Conservation (phyloP, 2,797 vertebrate genomes). For the Platyrinchus mystaceus region DNA sequence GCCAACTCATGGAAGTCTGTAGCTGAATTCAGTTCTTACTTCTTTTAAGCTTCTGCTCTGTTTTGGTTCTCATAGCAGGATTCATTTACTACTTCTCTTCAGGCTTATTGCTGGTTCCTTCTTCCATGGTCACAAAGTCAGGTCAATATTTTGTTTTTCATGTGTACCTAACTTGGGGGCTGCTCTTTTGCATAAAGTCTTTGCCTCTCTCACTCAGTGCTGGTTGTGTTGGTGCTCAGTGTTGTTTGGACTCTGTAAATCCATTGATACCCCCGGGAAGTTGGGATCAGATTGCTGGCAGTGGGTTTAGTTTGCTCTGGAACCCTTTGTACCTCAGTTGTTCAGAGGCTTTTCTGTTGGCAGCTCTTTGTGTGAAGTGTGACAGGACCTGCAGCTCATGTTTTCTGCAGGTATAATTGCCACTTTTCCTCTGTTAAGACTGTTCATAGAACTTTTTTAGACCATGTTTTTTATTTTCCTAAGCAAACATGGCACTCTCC, state of each 20-base stretch:
- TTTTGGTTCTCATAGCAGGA: neutral
- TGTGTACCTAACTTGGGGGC: neutral
- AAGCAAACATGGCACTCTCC: neutral
- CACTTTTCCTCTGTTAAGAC: neutral
- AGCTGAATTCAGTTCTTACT: slow-evolving; percentile 7
- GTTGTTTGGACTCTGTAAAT: neutral
- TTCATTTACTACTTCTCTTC: neutral
- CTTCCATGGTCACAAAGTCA: neutral
- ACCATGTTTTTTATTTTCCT: neutral
- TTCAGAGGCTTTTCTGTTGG: neutral
- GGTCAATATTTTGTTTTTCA: neutral
- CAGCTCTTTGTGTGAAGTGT: neutral
- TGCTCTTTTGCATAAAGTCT: neutral
- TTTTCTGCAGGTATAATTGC: neutral
- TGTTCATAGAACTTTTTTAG: neutral
- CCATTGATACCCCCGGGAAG: neutral
- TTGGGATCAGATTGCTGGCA: neutral
- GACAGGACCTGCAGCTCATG: neutral
- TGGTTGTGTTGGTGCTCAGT: neutral
- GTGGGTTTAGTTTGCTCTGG: neutral
- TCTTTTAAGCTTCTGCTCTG: neutral
- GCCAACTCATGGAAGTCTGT: neutral
- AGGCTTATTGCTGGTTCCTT: neutral
- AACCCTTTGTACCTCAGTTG: neutral
- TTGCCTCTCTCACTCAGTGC: neutral